Conservation (phyloP, 1,140 invertebrate genomes). For the Caenorhabditis inopinata region DNA sequence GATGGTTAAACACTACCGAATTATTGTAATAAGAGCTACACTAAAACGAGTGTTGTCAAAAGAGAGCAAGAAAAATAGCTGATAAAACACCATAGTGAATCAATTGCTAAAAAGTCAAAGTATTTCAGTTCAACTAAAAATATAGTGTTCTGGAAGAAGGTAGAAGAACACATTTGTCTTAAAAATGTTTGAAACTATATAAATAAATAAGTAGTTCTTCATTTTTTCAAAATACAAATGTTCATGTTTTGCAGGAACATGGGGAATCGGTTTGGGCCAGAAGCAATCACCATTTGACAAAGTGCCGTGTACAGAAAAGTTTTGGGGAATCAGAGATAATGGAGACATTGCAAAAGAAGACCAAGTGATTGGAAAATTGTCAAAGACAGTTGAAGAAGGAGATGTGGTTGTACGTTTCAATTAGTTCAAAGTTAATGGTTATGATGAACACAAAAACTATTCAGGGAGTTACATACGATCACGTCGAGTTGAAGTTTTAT, state of each 20-base stretch:
- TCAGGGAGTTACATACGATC: conserved; percentile 87
- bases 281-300: conserved; percentile 81
- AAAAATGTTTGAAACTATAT: no score
- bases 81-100: not conserved
- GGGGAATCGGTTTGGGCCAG: conserved; percentile 90
- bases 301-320: conserved; percentile 79
- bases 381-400: conserved; percentile 78
- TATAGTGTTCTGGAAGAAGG: no score
- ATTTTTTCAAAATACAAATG: conserved; percentile 14
- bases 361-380: conserved; percentile 76
- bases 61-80: not conserved
- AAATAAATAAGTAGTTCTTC: no score
- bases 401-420: conserved; percentile 79
- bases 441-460: conserved; percentile 51
- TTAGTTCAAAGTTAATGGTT: no score
- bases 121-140: no score
- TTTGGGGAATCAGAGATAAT: conserved; percentile 89
- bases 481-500: conserved; percentile 92
- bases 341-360: conserved; percentile 82
- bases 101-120: no score
- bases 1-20: no score
- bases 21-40: no score
- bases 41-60: not conserved
- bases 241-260: conserved; percentile 72
- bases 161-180: no score